Evolutionary conservation across 37 sponge, comb jelly and placozoan genomes (phyloP), one percentile per base, ranked within the genome.

Genomic region (Diacarnus erythraeanus): DNA sequence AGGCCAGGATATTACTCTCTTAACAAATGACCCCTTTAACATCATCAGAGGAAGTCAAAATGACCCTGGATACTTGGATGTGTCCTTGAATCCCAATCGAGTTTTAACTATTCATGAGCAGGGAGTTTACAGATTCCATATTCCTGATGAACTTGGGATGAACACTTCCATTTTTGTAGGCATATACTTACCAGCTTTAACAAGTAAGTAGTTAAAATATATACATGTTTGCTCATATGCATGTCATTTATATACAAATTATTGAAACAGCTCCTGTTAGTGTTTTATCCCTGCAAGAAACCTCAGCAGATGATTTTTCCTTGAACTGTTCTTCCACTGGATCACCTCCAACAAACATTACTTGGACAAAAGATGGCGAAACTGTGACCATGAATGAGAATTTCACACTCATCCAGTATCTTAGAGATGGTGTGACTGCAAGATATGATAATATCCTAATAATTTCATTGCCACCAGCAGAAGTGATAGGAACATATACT

Each of bases 261-360:
- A n/a, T 37, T 69, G 29, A 36, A 23, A 72, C 26, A 72, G 73
- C 54, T 41, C 73, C 73, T 8, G 23, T 72, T 43, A 43, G 54
- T 20, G 42, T 72, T 22, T 10, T 22, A 23, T 72, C 73, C 3
- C 33, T 72, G 73, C 18, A 43, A 21, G 73, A 72, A 43, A 35
- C 5, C 31, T 44, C 25, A 39, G 23, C 54, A 43, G 10, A 8
- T 5, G 39, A 3, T 25, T 72, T 72, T 29, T 44, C 73, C n/a
- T 29, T 72, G 73, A 43, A 43, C 31, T 72, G 73, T 72, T 21
- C 54, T 21, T 44, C 73, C 23, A 6, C 54, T 72, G 73, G 73
- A 43, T 72, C 73, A 21, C 73, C 73, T 72, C 54, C 73, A 44
- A 72, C 73, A 22, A 43, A 41, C 8, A 54, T 72, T n/a, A 43